Evolutionary conservation across 2,888 invertebrate genomes (phyloP).

Genomic region (Acronicta psi): DNA sequence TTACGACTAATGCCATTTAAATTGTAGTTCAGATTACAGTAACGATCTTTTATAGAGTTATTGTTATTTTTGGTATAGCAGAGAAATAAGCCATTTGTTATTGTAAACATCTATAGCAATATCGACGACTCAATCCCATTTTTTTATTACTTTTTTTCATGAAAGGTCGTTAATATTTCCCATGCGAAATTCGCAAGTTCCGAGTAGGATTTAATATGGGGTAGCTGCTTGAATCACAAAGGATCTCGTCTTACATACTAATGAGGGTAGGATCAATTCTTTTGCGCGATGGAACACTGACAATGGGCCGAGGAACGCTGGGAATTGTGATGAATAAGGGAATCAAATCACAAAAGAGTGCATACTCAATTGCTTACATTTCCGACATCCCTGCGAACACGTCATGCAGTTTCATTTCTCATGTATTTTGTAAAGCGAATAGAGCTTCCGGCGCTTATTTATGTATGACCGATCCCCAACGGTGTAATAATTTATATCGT

Average conservation of each 20-base stretch:
- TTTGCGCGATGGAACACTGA: constrained; percentile 10
- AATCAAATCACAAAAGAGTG: constrained; percentile 18
- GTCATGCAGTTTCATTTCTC: constrained; percentile 5
- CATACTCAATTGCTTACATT: constrained; percentile 19
- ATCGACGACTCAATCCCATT: background rate
- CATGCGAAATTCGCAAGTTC: constrained; percentile 14
- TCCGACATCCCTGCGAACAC: constrained; percentile 2
- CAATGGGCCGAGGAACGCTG: constrained; percentile 16
- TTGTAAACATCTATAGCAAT: constrained; percentile 3
- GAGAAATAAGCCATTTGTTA: constrained; percentile 12
- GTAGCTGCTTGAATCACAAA: constrained; percentile 21
- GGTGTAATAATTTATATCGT: too few relatives aligned
- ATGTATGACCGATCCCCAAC: too few relatives aligned
- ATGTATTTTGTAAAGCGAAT: too few relatives aligned
- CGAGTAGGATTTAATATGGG: constrained; percentile 18
- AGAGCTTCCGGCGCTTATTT: too few relatives aligned
- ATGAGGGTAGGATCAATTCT: constrained; percentile 24
- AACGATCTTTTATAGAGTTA: constrained; percentile 18
- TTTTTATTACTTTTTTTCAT: constrained; percentile 11
- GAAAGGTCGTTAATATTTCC: constrained; percentile 19
- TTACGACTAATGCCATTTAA: constrained; percentile 49
- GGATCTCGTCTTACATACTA: constrained; percentile 20
- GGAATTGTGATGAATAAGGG: constrained; percentile 9
- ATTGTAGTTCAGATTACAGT: constrained; percentile 42
- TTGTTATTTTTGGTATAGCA: constrained; percentile 25